Percentiles rank a stretch among this genome's conserved stretches.
Evolutionary conservation across 1,140 invertebrate genomes (phyloP).

Genomic region (Solenopsis fugax): DNA sequence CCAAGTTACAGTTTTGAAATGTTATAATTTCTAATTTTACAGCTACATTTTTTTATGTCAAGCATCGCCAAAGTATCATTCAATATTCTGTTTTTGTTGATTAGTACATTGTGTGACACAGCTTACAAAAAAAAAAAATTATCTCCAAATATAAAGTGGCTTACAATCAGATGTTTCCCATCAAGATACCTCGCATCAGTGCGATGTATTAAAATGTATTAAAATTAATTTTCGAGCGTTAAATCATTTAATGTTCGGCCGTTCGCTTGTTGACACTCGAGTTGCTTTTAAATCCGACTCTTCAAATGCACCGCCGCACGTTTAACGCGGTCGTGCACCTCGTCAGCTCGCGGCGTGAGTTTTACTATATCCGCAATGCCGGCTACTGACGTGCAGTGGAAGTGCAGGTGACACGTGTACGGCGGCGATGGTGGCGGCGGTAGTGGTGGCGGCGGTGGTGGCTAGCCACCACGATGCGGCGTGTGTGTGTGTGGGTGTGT

Average conservation of each 20-base stretch:
- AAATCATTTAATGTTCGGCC: slow-evolving; percentile 8
- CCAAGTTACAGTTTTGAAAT: background rate
- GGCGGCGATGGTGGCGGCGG: slow-evolving; percentile 34
- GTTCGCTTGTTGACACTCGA: slow-evolving; percentile 16
- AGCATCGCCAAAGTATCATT: background rate
- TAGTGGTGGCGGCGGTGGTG: slow-evolving; percentile 25
- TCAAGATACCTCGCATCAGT: background rate
- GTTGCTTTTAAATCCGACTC: slow-evolving; percentile 44
- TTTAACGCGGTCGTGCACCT: slow-evolving; percentile 71
- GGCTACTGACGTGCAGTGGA: slow-evolving; percentile 64
- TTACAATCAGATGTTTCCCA: background rate
- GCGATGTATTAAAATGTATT: slow-evolving; percentile 43
- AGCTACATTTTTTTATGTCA: background rate
- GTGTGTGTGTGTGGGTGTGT: slow-evolving; percentile 2
- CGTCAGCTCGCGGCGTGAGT: slow-evolving; percentile 34
- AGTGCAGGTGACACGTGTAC: slow-evolving; percentile 65
- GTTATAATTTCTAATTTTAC: slow-evolving; percentile 5
- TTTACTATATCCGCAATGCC: slow-evolving; percentile 39
- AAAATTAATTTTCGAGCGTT: slow-evolving; percentile 33
- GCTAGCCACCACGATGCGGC: slow-evolving; percentile 58
- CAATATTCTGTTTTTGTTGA: background rate
- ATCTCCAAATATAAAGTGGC: background rate
- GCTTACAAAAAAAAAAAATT: background rate
- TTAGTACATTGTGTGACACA: background rate
- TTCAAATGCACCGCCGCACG: slow-evolving; percentile 54